Conservation (phyloP, 2,888 invertebrate genomes). For the Diarsia brunnea region DNA sequence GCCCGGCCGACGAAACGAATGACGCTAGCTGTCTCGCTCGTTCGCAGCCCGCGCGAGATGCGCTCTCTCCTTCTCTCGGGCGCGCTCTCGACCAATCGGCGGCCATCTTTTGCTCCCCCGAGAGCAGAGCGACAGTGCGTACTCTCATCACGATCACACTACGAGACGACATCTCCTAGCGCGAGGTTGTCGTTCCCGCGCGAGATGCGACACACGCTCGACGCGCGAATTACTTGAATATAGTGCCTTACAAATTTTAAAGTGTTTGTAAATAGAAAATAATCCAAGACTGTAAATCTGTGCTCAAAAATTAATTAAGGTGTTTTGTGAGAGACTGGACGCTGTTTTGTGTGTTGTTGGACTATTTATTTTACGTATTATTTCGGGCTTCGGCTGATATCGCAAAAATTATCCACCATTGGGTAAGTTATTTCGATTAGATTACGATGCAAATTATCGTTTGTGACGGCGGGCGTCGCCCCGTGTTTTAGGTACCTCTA, state of each 20-base stretch:
- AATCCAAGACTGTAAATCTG: constrained; percentile 80
- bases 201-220: constrained; percentile 77
- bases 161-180: constrained; percentile 89
- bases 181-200: constrained; percentile 88
- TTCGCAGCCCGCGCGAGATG: constrained; percentile 81
- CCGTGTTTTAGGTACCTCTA: constrained; percentile 76
- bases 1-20: constrained; percentile 84
- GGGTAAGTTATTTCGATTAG: constrained; percentile 90
- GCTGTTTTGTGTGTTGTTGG: constrained; percentile 77
- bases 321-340: constrained; percentile 86
- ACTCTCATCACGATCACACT: constrained; percentile 88
- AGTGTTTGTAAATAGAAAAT: constrained; percentile 73
- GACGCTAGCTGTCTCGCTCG: constrained; percentile 85
- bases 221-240: constrained; percentile 78
- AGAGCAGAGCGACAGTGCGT: constrained; percentile 91
- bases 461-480: constrained; percentile 77
- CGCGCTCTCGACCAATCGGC: constrained; percentile 89
- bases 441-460: constrained; percentile 89
- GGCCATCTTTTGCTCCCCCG: constrained; percentile 90
- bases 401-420: constrained; percentile 89
- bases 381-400: constrained; percentile 84
- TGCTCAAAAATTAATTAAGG: constrained; percentile 80
- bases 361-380: constrained; percentile 78
- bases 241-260: constrained; percentile 80
- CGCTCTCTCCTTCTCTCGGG: constrained; percentile 87